Conservation (phyloP, 2,113 vertebrate genomes). For the Spea multiplicata region DNA sequence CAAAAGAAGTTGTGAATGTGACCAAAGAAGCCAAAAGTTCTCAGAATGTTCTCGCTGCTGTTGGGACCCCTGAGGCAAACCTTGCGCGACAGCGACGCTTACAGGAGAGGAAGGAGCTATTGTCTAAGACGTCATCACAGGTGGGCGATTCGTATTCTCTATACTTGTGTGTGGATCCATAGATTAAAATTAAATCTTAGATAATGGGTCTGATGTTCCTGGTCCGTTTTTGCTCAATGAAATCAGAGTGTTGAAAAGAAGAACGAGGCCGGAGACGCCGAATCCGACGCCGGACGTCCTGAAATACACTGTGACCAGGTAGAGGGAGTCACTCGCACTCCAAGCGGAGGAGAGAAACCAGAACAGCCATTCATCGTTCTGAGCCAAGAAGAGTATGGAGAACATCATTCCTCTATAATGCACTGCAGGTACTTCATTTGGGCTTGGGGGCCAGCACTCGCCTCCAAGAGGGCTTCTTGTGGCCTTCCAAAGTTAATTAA, state of each 20-base stretch:
- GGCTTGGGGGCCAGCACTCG: no score
- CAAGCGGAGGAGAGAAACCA: slow-evolving; percentile 57
- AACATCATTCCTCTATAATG: slow-evolving; percentile 94
- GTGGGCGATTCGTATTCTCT: slow-evolving; percentile 53
- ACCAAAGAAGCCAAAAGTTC: slow-evolving; percentile 72
- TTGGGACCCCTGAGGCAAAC: slow-evolving; percentile 57
- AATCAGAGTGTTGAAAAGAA: slow-evolving; percentile 75
- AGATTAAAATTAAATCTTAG: no score
- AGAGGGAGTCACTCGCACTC: slow-evolving; percentile 61
- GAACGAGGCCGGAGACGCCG: slow-evolving; percentile 58
- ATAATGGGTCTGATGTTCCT: no score
- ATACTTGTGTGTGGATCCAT: background rate
- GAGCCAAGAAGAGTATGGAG: slow-evolving; percentile 94
- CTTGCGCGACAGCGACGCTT: slow-evolving; percentile 76
- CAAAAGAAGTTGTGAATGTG: slow-evolving; percentile 67
- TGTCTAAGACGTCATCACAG: slow-evolving; percentile 77
- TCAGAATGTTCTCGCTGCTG: slow-evolving; percentile 49
- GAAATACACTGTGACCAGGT: slow-evolving; percentile 62
- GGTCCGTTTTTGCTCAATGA: slow-evolving; percentile 3
- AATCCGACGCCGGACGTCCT: slow-evolving; percentile 60
- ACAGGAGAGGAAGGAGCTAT: slow-evolving; percentile 87
- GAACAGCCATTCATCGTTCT: slow-evolving; percentile 94
- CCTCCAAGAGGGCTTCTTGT: no score
- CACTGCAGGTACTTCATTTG: slow-evolving; percentile 75
- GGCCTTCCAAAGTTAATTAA: no score